phyloP scores from a whole-genome alignment of 2,888 invertebrate genomes.

The Hemicrepidius hirtus region DNA sequence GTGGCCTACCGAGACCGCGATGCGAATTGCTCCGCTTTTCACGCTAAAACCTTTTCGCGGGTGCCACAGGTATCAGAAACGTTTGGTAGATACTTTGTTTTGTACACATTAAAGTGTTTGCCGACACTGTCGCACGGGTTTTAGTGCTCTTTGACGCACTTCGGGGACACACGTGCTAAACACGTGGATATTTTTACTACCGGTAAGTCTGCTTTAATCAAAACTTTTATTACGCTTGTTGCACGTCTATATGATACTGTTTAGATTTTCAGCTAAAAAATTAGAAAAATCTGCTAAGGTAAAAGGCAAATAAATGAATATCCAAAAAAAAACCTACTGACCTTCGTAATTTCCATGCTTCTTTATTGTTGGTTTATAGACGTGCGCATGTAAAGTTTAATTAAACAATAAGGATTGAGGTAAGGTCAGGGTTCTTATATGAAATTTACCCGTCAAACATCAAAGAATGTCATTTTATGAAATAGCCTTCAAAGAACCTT shows the following conservation, averaged over 20 bases:
- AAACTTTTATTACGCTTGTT: no score
- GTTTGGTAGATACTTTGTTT: background rate
- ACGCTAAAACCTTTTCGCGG: conserved; percentile 35
- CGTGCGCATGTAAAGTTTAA: conserved; percentile 3
- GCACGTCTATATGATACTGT: no score
- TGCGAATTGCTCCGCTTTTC: conserved; percentile 45
- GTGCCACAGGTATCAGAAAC: conserved; percentile 23
- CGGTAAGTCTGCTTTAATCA: conserved; percentile 30
- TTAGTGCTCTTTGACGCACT: conserved; percentile 20
- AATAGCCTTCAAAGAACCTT: no score
- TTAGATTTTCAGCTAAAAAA: no score
- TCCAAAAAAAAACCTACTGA: background rate
- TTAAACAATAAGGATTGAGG: background rate
- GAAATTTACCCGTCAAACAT: background rate
- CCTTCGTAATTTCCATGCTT: background rate
- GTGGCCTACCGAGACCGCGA: conserved; percentile 37
- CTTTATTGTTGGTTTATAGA: background rate
- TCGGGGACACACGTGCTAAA: conserved; percentile 34
- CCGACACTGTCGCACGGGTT: conserved; percentile 1
- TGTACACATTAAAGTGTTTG: conserved; percentile 12
- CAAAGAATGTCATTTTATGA: no score
- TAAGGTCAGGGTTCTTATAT: background rate
- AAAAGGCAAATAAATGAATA: no score
- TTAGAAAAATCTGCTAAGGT: no score
- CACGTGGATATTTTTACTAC: conserved; percentile 41